Evolutionary conservation across 1,140 invertebrate species (phyloP), one percentile per base, ranked within the genome.

Genomic region (Aphidius gifuensis): DNA sequence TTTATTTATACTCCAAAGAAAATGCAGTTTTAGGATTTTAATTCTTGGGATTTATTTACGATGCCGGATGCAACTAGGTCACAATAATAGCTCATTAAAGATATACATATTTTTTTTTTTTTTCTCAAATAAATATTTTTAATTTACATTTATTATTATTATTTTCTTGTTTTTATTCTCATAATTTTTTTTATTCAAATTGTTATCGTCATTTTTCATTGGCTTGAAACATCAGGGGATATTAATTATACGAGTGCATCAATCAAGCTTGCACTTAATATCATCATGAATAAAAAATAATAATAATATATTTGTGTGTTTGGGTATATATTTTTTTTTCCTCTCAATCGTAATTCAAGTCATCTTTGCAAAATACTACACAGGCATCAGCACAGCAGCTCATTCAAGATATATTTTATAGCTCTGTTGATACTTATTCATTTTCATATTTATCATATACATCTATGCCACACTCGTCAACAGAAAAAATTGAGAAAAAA

Each of bases 31-130:
- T 59, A 67, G 64, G 53, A 66, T 67, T 62, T 56, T 66, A 62
- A 57, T 63, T 46, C 64, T 48, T 50, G 53, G 45, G 60, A 67
- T 67, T 67, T 67, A 67, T 56, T 56, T 66, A 63, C 44, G 64
- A 55, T 51, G 57, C 42, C 61, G 53, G 64, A 58, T 48, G 64
- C 48, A 69, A 69, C 68, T 69, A 49, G 69, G 69, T 69, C 69
- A 68, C 64, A 66, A 67, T 68, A 68, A 53, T 32, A 43, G 46
- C 57, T 61, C 63, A 67, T 69, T 69, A 70, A 66, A 62, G 48
- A 63, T 50, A 63, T 66, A 16, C 16, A 61, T 66, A 53, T 39
- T 42, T 1, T 7, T 50, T 50, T 50, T 48, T 50, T 50, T 21
- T 21, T 3, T 8, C n/a, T 50, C n/a, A 9, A 50, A 23, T 50